phyloP scores from a whole-genome alignment of 2,113 vertebrate genomes.

The Apaloderma vittatum region DNA sequence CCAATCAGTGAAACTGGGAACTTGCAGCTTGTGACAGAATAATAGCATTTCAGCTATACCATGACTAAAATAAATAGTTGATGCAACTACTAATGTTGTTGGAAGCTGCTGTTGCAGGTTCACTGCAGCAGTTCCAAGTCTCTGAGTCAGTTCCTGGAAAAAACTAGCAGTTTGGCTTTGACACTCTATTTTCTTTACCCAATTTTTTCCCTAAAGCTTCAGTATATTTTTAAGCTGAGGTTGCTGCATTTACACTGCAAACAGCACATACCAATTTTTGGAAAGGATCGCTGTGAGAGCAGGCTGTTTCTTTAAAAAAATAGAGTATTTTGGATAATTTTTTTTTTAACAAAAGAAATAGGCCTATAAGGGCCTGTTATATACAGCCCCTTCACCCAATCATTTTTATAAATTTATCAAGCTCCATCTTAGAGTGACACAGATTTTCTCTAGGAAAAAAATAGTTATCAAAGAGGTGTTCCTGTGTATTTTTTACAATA shows the following conservation, averaged over 20 bases:
- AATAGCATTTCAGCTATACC: background rate
- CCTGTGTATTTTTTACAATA: background rate
- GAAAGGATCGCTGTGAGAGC: background rate
- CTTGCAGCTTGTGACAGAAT: background rate
- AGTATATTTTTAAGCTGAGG: background rate
- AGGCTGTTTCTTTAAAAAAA: background rate
- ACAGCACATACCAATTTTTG: background rate
- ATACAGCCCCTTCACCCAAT: background rate
- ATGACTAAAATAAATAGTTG: background rate
- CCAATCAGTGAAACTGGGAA: background rate
- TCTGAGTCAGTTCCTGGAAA: background rate
- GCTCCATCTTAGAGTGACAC: background rate
- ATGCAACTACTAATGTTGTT: background rate
- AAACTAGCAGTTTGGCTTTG: background rate
- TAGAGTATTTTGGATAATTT: background rate
- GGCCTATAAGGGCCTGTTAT: background rate
- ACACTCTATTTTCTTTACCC: rapidly evolving
- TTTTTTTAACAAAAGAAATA: background rate
- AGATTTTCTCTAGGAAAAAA: background rate
- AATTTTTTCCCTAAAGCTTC: background rate
- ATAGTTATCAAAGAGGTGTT: background rate
- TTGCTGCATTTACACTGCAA: background rate
- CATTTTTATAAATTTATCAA: background rate
- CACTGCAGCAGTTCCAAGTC: background rate
- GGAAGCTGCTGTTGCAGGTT: background rate